These are phyloP conservation scores for Palythoa caribaeorum DNA, from an alignment of 92 coral and sea anemone species.

Conservation along the genomic window DNA sequence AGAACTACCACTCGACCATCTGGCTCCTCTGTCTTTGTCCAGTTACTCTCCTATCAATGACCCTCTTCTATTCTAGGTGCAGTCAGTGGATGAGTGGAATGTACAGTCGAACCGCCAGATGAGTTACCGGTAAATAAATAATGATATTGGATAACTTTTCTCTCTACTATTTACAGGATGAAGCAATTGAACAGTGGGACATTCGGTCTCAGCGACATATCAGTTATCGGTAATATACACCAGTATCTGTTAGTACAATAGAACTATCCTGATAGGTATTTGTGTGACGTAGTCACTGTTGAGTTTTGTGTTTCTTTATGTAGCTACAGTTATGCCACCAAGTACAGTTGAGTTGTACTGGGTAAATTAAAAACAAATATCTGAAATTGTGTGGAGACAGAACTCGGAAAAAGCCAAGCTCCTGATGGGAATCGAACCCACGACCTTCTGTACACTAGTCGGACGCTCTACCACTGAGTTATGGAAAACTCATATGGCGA, in stretches of 20 bases:
- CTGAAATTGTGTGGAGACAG: too few relatives aligned
- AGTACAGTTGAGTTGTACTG: too few relatives aligned
- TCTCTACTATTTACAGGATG: slow-evolving; percentile 55
- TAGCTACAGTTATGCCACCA: too few relatives aligned
- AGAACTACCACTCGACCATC: too few relatives aligned
- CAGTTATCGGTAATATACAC: slow-evolving; percentile 82
- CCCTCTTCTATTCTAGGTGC: slow-evolving; percentile 62
- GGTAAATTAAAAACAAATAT: too few relatives aligned
- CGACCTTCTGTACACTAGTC: too few relatives aligned
- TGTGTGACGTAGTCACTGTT: background rate
- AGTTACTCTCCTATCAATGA: background rate
- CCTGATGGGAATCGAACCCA: too few relatives aligned
- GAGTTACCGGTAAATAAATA: slow-evolving; percentile 84
- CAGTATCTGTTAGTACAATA: background rate
- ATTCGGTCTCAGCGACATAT: slow-evolving; percentile 82
- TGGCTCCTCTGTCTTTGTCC: too few relatives aligned
- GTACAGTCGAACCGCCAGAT: slow-evolving; percentile 77
- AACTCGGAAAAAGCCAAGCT: too few relatives aligned
- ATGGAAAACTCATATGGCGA: too few relatives aligned
- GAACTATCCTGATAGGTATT: background rate
- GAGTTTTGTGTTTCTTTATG: background rate
- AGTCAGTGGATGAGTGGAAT: slow-evolving; percentile 78
- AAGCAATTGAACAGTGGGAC: slow-evolving; percentile 79
- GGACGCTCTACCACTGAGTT: too few relatives aligned
- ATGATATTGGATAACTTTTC: slow-evolving; percentile 3